Evolutionary conservation across 2,888 invertebrate species (phyloP), one percentile per base, ranked within the genome.

Genomic region (Asteroscopus sphinx): DNA sequence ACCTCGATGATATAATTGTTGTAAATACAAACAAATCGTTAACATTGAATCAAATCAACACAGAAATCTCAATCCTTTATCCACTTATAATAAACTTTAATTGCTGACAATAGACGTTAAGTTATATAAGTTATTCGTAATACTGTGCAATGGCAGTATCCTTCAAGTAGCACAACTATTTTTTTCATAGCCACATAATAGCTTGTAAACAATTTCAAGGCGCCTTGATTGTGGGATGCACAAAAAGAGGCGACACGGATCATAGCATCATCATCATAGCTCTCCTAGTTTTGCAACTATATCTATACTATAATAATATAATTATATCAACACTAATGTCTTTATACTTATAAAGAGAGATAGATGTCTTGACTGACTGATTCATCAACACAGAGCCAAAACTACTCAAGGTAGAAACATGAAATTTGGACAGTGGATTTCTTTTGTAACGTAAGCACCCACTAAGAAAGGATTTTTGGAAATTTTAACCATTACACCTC

Each of bases 91-190:
- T 56, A 41, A 42, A 59, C n/a, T 48, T 35, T 44, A 56, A 69
- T 61, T 57, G 51, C 36, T 41, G 36, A 42, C 64, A 57, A 64
- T 42, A 36, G 42, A 49, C 45, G 33, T 68, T 54, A 62, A 60
- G 59, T 62, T 62, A 73, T 62, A 62, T 63, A 68, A 73, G 15
- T 35, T 41, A 57, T 60, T 54, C 35, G 16, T 62, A 56, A 62
- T 69, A 36, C 37, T 46, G 48, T 37, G 25, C 40, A 54, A 65
- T 44, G 26, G 5, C 30, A 44, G 5, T 30, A 53, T 60, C 49
- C 58, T 64, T 72, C 53, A 58, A 42, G 13, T 36, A 37, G 13
- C 12, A 37, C 1, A 30, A 40, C 8, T 35, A 17, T 16, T 49
- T 62, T 30, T 56, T 54, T 62, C n/a, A 52, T 45, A 47, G 15